Conservation (phyloP, 2,113 vertebrate species). For the Apeltes quadracus region DNA sequence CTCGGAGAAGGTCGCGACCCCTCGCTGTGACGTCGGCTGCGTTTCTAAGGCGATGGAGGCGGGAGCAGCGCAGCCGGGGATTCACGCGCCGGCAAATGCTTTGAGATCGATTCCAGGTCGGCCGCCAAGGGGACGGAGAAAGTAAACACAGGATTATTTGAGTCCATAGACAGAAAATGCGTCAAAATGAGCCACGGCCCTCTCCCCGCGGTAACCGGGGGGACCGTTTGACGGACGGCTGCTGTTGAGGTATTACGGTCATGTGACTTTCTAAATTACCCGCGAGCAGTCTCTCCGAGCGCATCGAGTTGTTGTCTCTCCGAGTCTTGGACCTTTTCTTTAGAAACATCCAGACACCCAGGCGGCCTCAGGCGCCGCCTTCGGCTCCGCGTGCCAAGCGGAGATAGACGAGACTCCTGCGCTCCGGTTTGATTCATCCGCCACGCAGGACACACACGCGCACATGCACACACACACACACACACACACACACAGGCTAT, state of each 20-base stretch:
- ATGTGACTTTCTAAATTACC: neutral
- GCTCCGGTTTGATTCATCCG: slow-evolving; percentile 30
- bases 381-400: slow-evolving; percentile 55
- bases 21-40: slow-evolving; percentile 16
- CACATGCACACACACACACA: neutral
- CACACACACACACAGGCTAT: slow-evolving; percentile 4
- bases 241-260: slow-evolving; percentile 22
- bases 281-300: slow-evolving; percentile 3
- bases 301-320: slow-evolving; percentile 30
- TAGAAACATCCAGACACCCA: slow-evolving; percentile 39
- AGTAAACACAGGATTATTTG: slow-evolving; percentile 54
- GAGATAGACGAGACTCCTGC: slow-evolving; percentile 47
- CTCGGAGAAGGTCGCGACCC: slow-evolving; percentile 50
- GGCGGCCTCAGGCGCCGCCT: slow-evolving; percentile 53
- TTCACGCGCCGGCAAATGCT: slow-evolving; percentile 63
- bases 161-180: slow-evolving; percentile 34
- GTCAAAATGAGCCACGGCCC: slow-evolving; percentile 43
- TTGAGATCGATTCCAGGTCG: slow-evolving; percentile 49
- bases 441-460: slow-evolving; percentile 3
- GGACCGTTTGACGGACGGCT: slow-evolving; percentile 26
- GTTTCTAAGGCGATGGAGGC: slow-evolving; percentile 25
- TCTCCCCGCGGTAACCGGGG: slow-evolving; percentile 17
- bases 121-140: slow-evolving; percentile 34
- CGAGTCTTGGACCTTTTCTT: slow-evolving; percentile 34
- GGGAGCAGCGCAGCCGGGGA: slow-evolving; percentile 27